phyloP scores from a whole-genome alignment of 92 coral and sea anemone species.

The Bergia puertoricense region DNA sequence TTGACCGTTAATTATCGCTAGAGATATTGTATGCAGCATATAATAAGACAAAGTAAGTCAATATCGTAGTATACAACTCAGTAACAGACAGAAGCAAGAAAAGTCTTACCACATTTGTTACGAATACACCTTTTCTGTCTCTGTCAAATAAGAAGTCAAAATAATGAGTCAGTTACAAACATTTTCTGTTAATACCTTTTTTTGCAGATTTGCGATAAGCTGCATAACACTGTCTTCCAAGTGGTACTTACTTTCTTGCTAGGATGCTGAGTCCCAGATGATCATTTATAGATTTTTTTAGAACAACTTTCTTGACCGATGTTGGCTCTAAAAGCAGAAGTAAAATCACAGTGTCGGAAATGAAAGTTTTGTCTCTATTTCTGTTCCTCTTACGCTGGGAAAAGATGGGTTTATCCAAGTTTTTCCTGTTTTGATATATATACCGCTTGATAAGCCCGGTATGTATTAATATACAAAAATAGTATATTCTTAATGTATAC shows the following conservation, averaged over 20 bases:
- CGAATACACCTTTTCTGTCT: constrained; percentile 77
- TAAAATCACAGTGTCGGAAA: background rate
- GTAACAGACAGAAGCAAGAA: background rate
- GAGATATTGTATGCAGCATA: too few species aligned
- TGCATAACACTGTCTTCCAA: background rate
- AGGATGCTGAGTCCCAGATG: constrained; percentile 77
- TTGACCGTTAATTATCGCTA: too few species aligned
- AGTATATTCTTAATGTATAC: too few species aligned
- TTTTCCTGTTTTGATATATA: too few species aligned
- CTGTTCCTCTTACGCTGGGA: background rate
- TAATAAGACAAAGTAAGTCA: too few species aligned
- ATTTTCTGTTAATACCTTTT: background rate
- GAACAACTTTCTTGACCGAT: constrained; percentile 56
- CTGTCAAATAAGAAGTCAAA: constrained; percentile 29
- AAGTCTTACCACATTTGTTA: constrained; percentile 73
- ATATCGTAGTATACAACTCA: too few species aligned
- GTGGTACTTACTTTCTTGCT: constrained; percentile 63
- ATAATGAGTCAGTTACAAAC: background rate
- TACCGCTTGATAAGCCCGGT: too few species aligned
- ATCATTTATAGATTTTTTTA: constrained; percentile 70
- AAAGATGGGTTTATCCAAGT: too few species aligned
- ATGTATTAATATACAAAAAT: too few species aligned
- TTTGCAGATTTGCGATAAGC: background rate
- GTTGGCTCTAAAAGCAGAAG: constrained; percentile 61
- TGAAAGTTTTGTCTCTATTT: background rate